Base-by-base conservation (phyloP, 2,797 vertebrate species). In the Thunnus albacares region DNA sequence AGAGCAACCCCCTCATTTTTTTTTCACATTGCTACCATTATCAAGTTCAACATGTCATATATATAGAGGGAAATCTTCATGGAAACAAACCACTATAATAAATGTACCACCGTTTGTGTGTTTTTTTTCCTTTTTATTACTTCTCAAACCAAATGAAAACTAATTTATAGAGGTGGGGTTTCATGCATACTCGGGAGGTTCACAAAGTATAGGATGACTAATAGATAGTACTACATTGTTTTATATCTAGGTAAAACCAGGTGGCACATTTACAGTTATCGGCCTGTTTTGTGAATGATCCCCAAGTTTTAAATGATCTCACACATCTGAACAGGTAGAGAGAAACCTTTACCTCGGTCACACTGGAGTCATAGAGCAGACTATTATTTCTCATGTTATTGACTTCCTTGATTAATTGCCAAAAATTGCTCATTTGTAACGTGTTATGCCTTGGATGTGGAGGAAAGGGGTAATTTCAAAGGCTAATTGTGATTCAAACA, bases 271-370 rank as follows among this genome's bases (percentile, higher is more conserved):
- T 93, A 93, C 90, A 89, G 60, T 79, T 77, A 77, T 75, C 38
- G 84, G 90, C 85, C 83, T 90, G 92, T 92, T 93, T 88, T 80
- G 83, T 89, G 82, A 92, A 90, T 28, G 71, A 93, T 86, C 84
- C 89, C 92, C 83, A 74, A 81, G 76, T 80, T 92, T 94, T 79
- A 89, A 90, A 14, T 82, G 85, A 92, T 93, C 92, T 92, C 90
- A 88, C 91, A 94, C 89, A 87, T 92, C 92, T 93, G 91, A 87
- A 91, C 93, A 95, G 93, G 94, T 94, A 94, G 94, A 94, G 91
- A 95, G 87, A 70, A 74, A 72, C 10, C 1, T 61, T 49, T 69
- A 47, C 78, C 81, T 90, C 38, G 38, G 14, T 87, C 85, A 86
- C 80, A 87, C 87, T 83, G 87, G 86, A 87, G 85, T 89, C 81